Percentiles rank a stretch among this genome's conserved stretches.
These are phyloP conservation scores for Thaleichthys pacificus DNA, from an alignment of 2,797 vertebrate genomes.

Conservation along the genomic window DNA sequence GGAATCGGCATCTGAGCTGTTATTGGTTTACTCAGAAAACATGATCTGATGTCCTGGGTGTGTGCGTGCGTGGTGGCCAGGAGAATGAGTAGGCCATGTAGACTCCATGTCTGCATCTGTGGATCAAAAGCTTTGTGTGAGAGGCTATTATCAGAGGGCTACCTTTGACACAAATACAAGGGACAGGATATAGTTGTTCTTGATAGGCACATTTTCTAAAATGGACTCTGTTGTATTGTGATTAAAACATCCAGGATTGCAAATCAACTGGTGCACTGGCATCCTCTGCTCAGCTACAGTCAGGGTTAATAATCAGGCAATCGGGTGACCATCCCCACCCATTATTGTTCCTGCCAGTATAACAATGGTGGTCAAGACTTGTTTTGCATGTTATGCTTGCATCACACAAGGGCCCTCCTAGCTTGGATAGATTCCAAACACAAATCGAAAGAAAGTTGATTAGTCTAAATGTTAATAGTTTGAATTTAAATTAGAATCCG, in stretches of 20 bases:
- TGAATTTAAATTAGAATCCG: no score
- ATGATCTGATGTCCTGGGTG: constrained; percentile 13
- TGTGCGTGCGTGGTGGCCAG: background rate
- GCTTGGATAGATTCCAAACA: no score
- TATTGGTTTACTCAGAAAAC: constrained; percentile 42
- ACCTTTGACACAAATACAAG: background rate
- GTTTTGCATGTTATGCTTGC: no score
- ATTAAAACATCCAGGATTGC: background rate
- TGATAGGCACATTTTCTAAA: background rate
- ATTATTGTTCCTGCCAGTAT: no score
- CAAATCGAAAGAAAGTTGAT: no score
- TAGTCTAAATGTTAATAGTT: no score
- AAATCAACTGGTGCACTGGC: background rate
- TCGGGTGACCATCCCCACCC: background rate
- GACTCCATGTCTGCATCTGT: background rate
- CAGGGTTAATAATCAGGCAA: background rate
- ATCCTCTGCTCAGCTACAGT: background rate
- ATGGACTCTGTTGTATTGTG: background rate
- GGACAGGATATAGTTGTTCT: background rate
- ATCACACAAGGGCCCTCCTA: no score
- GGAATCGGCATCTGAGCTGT: constrained; percentile 20
- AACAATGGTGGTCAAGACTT: no score
- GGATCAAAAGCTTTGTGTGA: no score
- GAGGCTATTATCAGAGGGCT: background rate
- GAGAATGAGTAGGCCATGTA: no score